Percentiles rank a stretch among this genome's conserved stretches.
Conservation (phyloP, 2,888 invertebrate genomes). For the Choreutis nemorana region DNA sequence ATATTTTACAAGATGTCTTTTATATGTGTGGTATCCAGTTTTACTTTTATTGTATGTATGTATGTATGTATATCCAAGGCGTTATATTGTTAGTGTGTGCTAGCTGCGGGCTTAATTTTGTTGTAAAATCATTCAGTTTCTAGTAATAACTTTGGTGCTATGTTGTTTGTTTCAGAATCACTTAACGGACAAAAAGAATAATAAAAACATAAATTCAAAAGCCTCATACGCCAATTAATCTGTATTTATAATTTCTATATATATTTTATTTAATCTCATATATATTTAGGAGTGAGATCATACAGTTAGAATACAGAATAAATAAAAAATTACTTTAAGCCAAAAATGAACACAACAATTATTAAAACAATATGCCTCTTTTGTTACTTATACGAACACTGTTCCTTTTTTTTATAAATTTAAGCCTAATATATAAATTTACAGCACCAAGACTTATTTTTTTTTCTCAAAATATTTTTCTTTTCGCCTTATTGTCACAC, state of each 20-base stretch:
- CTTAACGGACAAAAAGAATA: conserved; percentile 43
- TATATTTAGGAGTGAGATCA: conserved; percentile 65
- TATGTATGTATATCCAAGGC: conserved; percentile 15
- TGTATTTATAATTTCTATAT: conserved; percentile 50
- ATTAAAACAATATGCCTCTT: conserved; percentile 62
- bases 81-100: conserved; percentile 7
- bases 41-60: conserved; percentile 18
- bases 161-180: conserved; percentile 53
- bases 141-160: conserved; percentile 54
- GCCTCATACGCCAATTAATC: conserved; percentile 63
- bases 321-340: conserved; percentile 56
- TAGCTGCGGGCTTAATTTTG: conserved; percentile 34
- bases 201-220: conserved; percentile 49
- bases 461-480: conserved; percentile 63
- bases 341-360: conserved; percentile 63
- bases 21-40: conserved; percentile 15
- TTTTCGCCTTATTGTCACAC: conserved; percentile 65
- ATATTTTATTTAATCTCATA: conserved; percentile 60
- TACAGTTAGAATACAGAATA: conserved; percentile 59
- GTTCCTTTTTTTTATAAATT: conserved; percentile 51
- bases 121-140: conserved; percentile 23
- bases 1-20: conserved; percentile 11
- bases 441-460: conserved; percentile 66
- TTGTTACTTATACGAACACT: conserved; percentile 61
- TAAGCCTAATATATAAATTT: conserved; percentile 67